Base-by-base conservation (phyloP, 2,888 invertebrate genomes). In the Hedychridium roseum region DNA sequence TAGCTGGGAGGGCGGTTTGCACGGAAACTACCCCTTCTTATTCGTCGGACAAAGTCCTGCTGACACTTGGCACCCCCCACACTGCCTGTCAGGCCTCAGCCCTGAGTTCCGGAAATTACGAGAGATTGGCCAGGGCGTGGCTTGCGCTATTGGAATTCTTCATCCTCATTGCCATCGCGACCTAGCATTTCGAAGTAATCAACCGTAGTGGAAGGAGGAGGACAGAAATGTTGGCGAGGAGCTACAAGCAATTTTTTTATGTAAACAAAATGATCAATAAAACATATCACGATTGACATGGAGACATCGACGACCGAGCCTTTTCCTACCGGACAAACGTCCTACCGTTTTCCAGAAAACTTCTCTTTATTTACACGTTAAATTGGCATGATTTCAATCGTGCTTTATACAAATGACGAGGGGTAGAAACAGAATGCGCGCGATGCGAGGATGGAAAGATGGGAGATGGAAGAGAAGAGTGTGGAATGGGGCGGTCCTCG, bases 11-110 rank as follows among this genome's bases (percentile, higher is more conserved):
- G 15, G 78, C 78, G 1, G 77, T 79, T 2, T 79, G 79, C 60
- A 77, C 76, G 1, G 75, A 76, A 50, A 76, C 75, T 2, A 76
- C 74, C 1, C 74, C 76, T 2, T 74, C 76, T 2, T 74, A 75
- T 46, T 76, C 76, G 1, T 76, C 77, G 9, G 77, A 78, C 52
- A 72, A 77, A 32, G 73, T 76, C 12, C 50, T 79, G 2, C 55
- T 79, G 15, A 78, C 78, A 9, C 52, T 78, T 14, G 78, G 78
- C 7, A 76, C 76, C 5, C 78, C 78, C 7, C 75, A 75, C 50
- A 79, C 78, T 7, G 79, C 79, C 57, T 94, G 92, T 76, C 92
- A 92, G 79, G 92, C 93, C 40, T 91, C 91, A 70, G 92, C 92
- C 0, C 83, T 94, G 47, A 92, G 92, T 66, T 71, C 73, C 18